Evolutionary conservation across 2,113 vertebrate species (phyloP), one percentile per base, ranked within the genome.

Genomic region (Sander lucioperca): DNA sequence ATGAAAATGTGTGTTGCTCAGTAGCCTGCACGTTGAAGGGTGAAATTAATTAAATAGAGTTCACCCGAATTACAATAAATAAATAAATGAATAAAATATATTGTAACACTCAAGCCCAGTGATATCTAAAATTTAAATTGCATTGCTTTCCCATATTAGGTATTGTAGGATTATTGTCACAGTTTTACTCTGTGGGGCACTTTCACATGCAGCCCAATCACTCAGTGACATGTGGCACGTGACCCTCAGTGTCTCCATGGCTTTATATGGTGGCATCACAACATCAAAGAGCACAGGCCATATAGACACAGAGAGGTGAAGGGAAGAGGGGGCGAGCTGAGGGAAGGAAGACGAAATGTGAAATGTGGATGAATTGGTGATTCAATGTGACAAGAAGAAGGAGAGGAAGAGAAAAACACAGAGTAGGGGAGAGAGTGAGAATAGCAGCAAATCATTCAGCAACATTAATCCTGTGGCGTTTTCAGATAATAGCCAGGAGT

Each of bases 211-310:
- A 9, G 59, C 58, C 47, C 54, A 3, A 33, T 79, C 59, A 57
- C 21, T 75, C 69, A 48, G 75, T 10, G 58, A 89, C 76, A 77
- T 51, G 64, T 66, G 59, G 36, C 79, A 74, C 59, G 33, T 85
- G 51, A 59, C 23, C 36, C 56, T 63, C 45, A 3, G 21, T 70
- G 76, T 79, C 54, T 74, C 23, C 80, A 61, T 69, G 43, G 65
- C 85, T 86, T 89, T 86, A 85, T 90, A 87, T 81, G 84, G 79
- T 43, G 69, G 77, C 70, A 58, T 72, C 64, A 47, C 56, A 54
- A 70, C 67, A 67, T 83, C 68, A 75, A 75, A 69, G 76, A 11
- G 66, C 0, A 0, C 4, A 23, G 74, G 68, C 33, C 80, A 43
- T 43, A 43, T 3, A 70, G 51, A 65, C 27, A 19, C 50, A 15